Evolutionary conservation across 2,113 vertebrate species (phyloP).

Genomic region (Corythornis cristatus): DNA sequence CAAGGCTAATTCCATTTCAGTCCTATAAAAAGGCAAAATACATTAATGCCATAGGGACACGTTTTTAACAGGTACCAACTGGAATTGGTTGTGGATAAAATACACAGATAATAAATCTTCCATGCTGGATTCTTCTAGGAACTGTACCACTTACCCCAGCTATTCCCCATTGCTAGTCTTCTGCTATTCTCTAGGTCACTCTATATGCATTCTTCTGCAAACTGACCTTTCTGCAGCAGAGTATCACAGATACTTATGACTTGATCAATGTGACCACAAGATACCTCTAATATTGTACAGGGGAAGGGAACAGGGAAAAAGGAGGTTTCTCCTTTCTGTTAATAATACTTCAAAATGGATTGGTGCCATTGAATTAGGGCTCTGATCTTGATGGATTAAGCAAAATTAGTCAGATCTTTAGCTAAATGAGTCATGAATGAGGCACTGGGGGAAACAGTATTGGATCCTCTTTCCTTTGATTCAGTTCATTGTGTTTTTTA

Average conservation of each 20-base stretch:
- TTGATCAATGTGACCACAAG: not conserved
- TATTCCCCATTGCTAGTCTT: not conserved
- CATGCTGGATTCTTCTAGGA: not conserved
- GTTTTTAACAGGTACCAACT: not conserved
- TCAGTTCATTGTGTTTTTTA: not conserved
- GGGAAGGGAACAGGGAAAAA: not conserved
- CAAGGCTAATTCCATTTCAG: not conserved
- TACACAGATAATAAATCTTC: not conserved
- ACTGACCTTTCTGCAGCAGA: not conserved
- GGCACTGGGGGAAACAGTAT: not conserved
- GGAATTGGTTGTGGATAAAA: not conserved
- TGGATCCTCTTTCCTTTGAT: not conserved
- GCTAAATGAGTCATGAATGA: not conserved
- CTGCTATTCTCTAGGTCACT: not conserved
- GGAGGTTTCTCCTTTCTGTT: not conserved
- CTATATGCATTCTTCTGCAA: not conserved
- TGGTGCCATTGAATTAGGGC: not conserved
- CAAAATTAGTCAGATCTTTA: not conserved
- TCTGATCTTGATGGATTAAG: not conserved
- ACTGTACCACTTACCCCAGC: not conserved
- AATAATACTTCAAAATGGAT: not conserved
- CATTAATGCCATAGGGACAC: not conserved
- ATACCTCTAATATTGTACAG: not conserved
- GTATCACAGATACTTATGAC: not conserved
- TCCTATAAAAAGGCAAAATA: not conserved